A percentile compares a stretch with the other conserved stretches of the same genome.
These are phyloP conservation scores for Monomorium pharaonis DNA, from an alignment of 1,140 invertebrate species.

Conservation along the genomic window DNA sequence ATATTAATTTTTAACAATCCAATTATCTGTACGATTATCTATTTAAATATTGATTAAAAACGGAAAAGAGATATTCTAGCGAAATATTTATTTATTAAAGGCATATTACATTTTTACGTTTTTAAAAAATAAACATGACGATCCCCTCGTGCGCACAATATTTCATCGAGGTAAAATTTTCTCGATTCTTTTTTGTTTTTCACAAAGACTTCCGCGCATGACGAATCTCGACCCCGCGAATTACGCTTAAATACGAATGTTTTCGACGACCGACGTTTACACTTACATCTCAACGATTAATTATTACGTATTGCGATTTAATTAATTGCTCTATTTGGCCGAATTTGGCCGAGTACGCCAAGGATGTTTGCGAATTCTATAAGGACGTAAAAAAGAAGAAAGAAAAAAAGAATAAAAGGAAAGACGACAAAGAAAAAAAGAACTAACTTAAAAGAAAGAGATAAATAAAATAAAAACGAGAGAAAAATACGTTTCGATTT, in stretches of 20 bases:
- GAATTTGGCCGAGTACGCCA: constrained; percentile 70
- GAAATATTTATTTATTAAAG: constrained; percentile 76
- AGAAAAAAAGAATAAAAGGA: neutral
- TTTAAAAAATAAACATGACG: constrained; percentile 72
- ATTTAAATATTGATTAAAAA: neutral
- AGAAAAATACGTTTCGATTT: neutral
- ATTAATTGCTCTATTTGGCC: constrained; percentile 69
- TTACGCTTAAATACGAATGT: constrained; percentile 33
- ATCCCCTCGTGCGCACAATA: constrained; percentile 64
- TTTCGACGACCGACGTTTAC: constrained; percentile 51
- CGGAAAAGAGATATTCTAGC: constrained; percentile 58
- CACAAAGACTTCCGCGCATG: constrained; percentile 45
- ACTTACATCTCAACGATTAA: constrained; percentile 44
- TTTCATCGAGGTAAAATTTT: constrained; percentile 42
- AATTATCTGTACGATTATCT: neutral
- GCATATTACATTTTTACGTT: constrained; percentile 70
- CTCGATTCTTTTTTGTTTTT: constrained; percentile 31
- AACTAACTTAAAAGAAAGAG: neutral
- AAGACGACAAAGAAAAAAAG: neutral
- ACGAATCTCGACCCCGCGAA: constrained; percentile 52
- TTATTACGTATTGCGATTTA: constrained; percentile 55
- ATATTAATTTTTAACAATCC: neutral
- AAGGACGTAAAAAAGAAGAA: neutral
- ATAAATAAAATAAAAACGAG: neutral
- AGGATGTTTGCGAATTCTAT: constrained; percentile 50